Percentiles rank a stretch among this genome's conserved stretches.
Evolutionary conservation across 2,797 vertebrate species (phyloP).

Genomic region (Gambelia wislizenii): DNA sequence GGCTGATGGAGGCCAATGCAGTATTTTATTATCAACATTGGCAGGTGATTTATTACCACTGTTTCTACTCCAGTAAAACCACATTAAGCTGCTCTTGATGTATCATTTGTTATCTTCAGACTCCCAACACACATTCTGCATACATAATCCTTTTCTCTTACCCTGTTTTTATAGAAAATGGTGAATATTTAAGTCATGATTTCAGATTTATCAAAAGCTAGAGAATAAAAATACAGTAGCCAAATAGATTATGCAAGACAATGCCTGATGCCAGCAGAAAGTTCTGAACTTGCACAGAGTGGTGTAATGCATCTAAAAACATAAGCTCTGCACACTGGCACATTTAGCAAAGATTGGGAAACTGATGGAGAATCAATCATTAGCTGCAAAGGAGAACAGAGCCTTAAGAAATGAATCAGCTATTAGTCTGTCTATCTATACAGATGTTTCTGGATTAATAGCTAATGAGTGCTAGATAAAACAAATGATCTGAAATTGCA

Average conservation of each 20-base stretch:
- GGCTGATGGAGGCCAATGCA: constrained; percentile 79
- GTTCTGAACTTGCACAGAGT: constrained; percentile 54
- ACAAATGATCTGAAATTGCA: constrained; percentile 62
- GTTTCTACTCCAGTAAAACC: constrained; percentile 85
- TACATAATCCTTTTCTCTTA: constrained; percentile 77
- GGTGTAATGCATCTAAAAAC: constrained; percentile 65
- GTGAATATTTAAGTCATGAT: constrained; percentile 79
- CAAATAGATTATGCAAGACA: constrained; percentile 70
- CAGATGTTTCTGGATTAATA: constrained; percentile 60
- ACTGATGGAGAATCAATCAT: constrained; percentile 71
- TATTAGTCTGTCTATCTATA: constrained; percentile 56
- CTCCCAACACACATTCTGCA: constrained; percentile 75
- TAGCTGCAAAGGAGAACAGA: constrained; percentile 61
- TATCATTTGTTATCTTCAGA: constrained; percentile 84
- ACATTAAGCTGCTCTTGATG: constrained; percentile 80
- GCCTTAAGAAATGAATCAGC: constrained; percentile 64
- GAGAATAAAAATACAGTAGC: constrained; percentile 51
- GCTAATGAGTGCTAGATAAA: constrained; percentile 58
- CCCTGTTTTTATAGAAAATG: constrained; percentile 58
- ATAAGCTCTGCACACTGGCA: constrained; percentile 60
- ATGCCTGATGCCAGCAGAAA: constrained; percentile 66
- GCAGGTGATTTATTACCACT: constrained; percentile 86
- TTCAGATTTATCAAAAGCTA: constrained; percentile 70
- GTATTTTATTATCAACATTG: constrained; percentile 84
- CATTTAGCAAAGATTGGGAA: constrained; percentile 57